Conservation (phyloP, 2,797 vertebrate genomes). For the Hippoglossus hippoglossus region DNA sequence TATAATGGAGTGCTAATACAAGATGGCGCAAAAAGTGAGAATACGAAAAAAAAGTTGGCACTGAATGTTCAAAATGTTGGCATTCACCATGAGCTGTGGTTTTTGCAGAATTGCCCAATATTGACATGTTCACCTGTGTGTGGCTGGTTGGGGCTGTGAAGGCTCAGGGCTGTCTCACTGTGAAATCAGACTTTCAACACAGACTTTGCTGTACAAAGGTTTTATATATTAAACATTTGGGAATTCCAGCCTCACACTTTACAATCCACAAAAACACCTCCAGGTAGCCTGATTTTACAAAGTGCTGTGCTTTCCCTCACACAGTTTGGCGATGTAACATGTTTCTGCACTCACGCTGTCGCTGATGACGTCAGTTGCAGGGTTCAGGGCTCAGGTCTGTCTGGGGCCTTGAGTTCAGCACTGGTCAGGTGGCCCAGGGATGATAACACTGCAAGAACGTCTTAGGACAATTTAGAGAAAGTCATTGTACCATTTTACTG, state of each 20-base stretch:
- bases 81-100: neutral
- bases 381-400: too few relatives aligned
- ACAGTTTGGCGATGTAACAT: too few relatives aligned
- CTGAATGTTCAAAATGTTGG: neutral
- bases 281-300: too few relatives aligned
- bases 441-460: neutral
- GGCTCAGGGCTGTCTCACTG: neutral
- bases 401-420: too few relatives aligned
- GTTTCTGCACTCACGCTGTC: too few relatives aligned
- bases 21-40: neutral
- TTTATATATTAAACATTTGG: neutral
- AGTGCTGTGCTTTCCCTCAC: too few relatives aligned
- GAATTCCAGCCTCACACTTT: neutral
- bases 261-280: too few relatives aligned
- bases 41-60: neutral
- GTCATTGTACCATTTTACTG: neutral
- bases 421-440: too few relatives aligned
- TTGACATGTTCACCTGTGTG: neutral
- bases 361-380: too few relatives aligned
- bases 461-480: neutral
- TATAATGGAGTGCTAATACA: too few relatives aligned
- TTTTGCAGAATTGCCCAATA: slow-evolving; percentile 1
- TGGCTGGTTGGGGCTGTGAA: neutral
- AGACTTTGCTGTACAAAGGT: neutral
- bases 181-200: neutral